phyloP scores from a whole-genome alignment of 2,797 vertebrate genomes.

The Leptoclinus maculatus region DNA sequence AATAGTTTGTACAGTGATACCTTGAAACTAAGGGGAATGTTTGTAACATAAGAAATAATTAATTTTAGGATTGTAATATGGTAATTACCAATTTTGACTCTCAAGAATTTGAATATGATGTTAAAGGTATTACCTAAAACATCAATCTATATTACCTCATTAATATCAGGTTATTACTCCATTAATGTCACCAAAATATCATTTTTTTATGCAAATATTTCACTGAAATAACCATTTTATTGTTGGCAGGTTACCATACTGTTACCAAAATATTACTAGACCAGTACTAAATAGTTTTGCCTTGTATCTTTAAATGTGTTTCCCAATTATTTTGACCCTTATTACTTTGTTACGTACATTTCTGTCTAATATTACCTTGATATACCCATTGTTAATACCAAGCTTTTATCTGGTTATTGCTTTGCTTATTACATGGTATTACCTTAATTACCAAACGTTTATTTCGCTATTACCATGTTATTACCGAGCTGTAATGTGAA shows the following conservation, averaged over 20 bases:
- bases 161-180: background rate
- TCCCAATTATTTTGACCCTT: background rate
- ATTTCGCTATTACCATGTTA: background rate
- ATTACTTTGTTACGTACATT: background rate
- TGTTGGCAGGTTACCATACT: background rate
- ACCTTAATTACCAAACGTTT: background rate
- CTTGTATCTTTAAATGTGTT: background rate
- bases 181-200: background rate
- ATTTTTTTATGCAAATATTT: background rate
- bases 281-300: background rate
- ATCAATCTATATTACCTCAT: background rate
- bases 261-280: background rate
- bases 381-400: background rate
- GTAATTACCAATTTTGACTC: too few species aligned
- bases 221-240: background rate
- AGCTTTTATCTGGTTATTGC: background rate
- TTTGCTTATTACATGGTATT: background rate
- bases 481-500: background rate
- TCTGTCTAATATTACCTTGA: background rate
- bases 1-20: too few species aligned
- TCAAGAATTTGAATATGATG: background rate
- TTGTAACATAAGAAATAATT: too few species aligned
- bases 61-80: too few species aligned
- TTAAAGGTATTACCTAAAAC: background rate
- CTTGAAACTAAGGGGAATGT: too few species aligned